A percentile compares a stretch with the other conserved stretches of the same genome.
phyloP scores from a whole-genome alignment of 2,797 vertebrate genomes.

The Schizopygopsis pylzovi region DNA sequence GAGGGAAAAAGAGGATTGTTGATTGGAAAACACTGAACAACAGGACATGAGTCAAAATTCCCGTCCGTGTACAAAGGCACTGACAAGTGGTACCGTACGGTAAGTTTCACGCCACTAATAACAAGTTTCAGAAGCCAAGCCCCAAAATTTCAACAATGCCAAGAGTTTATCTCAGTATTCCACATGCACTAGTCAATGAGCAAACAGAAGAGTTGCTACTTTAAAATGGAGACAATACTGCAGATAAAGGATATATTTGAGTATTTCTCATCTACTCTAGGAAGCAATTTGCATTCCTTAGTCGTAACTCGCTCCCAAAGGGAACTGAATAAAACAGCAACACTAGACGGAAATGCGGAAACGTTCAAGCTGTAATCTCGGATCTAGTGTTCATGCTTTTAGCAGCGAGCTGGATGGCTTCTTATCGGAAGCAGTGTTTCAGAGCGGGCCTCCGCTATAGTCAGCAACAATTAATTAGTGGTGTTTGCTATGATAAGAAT shows the following conservation, averaged over 20 bases:
- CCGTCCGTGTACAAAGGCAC: conserved; percentile 8
- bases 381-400: background rate
- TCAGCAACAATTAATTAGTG: background rate
- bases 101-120: background rate
- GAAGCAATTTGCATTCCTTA: conserved; percentile 13
- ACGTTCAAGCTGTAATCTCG: background rate
- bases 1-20: conserved; percentile 12
- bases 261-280: background rate
- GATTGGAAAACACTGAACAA: conserved; percentile 26
- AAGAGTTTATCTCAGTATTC: background rate
- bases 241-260: background rate
- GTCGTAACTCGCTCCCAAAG: background rate
- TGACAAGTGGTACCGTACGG: background rate
- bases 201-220: background rate
- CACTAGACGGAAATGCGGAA: background rate
- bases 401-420: background rate
- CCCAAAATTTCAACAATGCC: background rate
- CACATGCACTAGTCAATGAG: background rate
- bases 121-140: conserved; percentile 2
- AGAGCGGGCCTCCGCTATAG: background rate
- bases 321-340: background rate
- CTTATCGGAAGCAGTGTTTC: background rate
- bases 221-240: background rate
- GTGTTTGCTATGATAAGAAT: background rate
- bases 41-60: conserved; percentile 46